Conservation (phyloP, 2,797 vertebrate species). For the Podarcis siculus region DNA sequence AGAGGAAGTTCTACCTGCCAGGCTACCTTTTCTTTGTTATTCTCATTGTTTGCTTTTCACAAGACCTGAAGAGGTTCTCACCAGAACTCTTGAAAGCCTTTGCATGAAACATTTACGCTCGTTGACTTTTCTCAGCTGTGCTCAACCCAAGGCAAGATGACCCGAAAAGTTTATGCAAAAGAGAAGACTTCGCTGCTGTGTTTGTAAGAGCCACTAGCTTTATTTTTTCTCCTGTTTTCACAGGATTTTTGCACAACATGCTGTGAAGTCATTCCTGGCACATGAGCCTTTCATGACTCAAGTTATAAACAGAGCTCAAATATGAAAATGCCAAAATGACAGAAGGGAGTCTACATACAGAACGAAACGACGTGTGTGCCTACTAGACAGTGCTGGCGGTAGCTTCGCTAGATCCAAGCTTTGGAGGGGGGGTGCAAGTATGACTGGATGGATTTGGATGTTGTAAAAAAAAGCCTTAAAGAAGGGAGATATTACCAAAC, state of each 20-base stretch:
- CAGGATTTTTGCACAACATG: not conserved
- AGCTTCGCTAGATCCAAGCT: rapidly evolving
- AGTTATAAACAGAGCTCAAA: not conserved
- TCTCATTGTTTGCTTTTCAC: not conserved
- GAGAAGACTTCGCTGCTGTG: rapidly evolving
- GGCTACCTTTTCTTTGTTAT: not conserved
- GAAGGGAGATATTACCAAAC: not conserved
- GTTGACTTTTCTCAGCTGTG: not conserved
- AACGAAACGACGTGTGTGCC: not conserved
- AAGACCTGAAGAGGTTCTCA: not conserved
- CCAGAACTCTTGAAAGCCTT: not conserved
- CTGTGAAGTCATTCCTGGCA: not conserved
- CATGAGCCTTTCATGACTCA: not conserved
- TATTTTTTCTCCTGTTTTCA: not conserved
- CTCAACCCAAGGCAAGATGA: not conserved
- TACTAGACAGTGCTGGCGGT: rapidly evolving
- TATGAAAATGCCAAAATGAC: not conserved
- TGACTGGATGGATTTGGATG: not conserved
- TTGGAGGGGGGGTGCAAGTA: not conserved
- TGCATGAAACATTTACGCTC: not conserved
- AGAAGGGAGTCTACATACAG: not conserved
- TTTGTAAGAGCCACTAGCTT: not conserved
- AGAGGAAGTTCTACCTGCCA: not conserved
- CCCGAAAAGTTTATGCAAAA: not conserved
- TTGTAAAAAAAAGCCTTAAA: not conserved